Evolutionary conservation across 2,113 vertebrate species (phyloP), one percentile per base, ranked within the genome.

Genomic region (Carollia perspicillata): DNA sequence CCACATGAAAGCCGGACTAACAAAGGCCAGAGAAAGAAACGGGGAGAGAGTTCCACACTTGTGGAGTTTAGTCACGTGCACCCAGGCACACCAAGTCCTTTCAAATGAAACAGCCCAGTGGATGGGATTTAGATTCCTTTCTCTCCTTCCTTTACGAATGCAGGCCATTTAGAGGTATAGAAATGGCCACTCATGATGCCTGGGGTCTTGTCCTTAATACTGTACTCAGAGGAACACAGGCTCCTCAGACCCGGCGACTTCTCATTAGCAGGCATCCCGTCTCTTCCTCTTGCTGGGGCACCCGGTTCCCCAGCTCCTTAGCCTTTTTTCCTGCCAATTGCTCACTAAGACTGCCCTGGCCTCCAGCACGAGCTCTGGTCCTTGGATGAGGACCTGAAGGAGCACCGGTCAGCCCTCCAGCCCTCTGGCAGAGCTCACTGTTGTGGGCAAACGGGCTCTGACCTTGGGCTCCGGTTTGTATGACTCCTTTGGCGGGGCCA

Each of bases 51-150:
- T 6, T 0, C 33, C n/a, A 28, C 8, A 51, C 85, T 95, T 94
- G 77, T 40, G 80, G 77, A 96, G 94, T 93, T 95, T 35, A 84
- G 77, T 97, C 95, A 96, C 23, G 11, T 63, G 93, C 85, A n/a
- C 40, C 23, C 88, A 66, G 79, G 81, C 72, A 77, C 81, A 90
- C 90, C 94, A 96, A 97, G 85, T 85, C 77, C 42, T 96, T 92
- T 69, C 60, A 95, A 94, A 95, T 93, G 78, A 95, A 96, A 95
- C 65, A 89, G 88, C 35, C 58, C 90, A 96, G 78, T 65, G 53
- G 77, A 68, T 44, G 55, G 53, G 81, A 83, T 90, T 97, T 94
- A 84, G 71, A 94, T 79, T 83, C 49, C 77, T 63, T 91, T 78
- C 58, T 84, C 77, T 11, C n/a, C 53, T 79, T 85, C 66, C 71